Evolutionary conservation across 2,113 vertebrate genomes (phyloP), one percentile per base, ranked within the genome.

Genomic region (Hyaena hyaena): DNA sequence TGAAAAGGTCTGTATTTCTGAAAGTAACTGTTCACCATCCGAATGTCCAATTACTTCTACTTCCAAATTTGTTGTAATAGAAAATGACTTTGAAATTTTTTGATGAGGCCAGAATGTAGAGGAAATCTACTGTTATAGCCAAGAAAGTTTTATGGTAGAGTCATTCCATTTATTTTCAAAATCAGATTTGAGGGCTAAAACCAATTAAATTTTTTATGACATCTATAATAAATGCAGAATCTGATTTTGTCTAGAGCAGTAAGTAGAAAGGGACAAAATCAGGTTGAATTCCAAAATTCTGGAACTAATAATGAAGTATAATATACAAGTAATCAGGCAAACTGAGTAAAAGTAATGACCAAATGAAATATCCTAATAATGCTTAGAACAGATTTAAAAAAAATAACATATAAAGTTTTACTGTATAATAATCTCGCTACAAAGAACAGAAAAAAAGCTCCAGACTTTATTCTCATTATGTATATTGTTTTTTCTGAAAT

Each of bases 111-210:
- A 83, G 43, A 28, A 83, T 90, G 15, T 39, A 87, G 55, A 92
- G 35, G n/a, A 88, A 96, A 76, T 53, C 10, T n/a, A 82, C 26
- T 71, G 11, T 31, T 94, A 58, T 0, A 83, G 16, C 17, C 58
- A 93, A 90, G n/a, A 86, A 76, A 4, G 10, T 66, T 96, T 92
- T 86, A 93, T 95, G 50, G 21, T 80, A 55, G 39, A 93, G 35
- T 73, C 43, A 71, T 69, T 93, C 7, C 50, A 76, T 68, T 26
- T 28, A 35, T 66, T 53, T 66, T 61, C 69, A 92, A 97, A 97
- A 97, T 83, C 7, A 61, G 33, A 73, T 73, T 61, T 83, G 61
- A 79, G 80, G 53, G 53, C 24, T 74, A 88, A 96, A 48, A n/a
- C 23, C 26, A 90, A 73, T 88, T 90, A 95, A 95, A 81, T 84